phyloP scores from a whole-genome alignment of 2,797 vertebrate species.

The Muscicapa comitata region DNA sequence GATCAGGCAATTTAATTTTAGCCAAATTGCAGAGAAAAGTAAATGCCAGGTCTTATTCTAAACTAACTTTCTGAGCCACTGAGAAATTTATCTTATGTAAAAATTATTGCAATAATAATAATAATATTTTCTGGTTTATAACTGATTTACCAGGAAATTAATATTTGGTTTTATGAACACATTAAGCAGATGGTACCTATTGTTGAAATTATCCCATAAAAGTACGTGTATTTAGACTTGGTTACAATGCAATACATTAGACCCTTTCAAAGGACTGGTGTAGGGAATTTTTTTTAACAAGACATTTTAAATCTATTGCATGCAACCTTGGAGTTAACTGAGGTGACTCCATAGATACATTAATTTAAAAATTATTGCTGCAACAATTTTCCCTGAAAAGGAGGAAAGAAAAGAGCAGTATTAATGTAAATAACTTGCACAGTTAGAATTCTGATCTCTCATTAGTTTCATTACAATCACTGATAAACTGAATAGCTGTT shows the following conservation, averaged over 20 bases:
- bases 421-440: not conserved
- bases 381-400: not conserved
- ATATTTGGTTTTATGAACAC: conserved; percentile 58
- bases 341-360: not conserved
- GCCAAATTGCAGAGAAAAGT: conserved; percentile 7
- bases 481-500: not conserved
- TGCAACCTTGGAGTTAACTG: not conserved
- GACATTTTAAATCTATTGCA: not conserved
- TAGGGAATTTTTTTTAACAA: not conserved
- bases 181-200: conserved; percentile 54
- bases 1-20: conserved; percentile 26
- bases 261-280: not conserved
- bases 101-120: conserved; percentile 39
- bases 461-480: not conserved
- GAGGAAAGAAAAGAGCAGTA: not conserved
- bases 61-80: conserved; percentile 36
- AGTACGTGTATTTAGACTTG: not conserved
- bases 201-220: conserved; percentile 44
- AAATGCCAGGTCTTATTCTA: conserved; percentile 28
- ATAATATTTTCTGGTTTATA: conserved; percentile 31
- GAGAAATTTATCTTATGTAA: conserved; percentile 22
- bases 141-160: conserved; percentile 57
- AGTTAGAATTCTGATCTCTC: not conserved
- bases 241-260: not conserved
- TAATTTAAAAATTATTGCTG: not conserved